phyloP scores from a whole-genome alignment of 2,113 vertebrate species.

The Pangasianodon gigas region DNA sequence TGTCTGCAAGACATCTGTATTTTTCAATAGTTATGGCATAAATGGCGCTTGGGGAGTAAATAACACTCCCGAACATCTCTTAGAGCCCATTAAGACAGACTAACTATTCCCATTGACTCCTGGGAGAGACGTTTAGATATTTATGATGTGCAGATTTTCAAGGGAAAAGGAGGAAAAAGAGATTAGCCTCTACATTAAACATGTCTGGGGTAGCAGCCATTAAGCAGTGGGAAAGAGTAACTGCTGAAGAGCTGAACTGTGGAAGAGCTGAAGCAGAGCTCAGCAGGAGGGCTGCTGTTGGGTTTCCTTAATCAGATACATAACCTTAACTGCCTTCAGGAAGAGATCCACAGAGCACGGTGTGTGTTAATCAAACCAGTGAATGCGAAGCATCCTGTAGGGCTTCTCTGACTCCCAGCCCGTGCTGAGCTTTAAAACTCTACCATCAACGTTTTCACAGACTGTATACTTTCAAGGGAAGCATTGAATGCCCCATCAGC shows the following conservation, averaged over 20 bases:
- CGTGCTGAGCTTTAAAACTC: slow-evolving; percentile 37
- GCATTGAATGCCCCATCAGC: slow-evolving; percentile 50
- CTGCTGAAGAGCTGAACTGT: slow-evolving; percentile 36
- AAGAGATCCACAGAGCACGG: slow-evolving; percentile 28
- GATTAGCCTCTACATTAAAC: slow-evolving; percentile 51
- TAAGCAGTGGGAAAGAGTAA: slow-evolving; percentile 33
- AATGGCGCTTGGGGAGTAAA: slow-evolving; percentile 32
- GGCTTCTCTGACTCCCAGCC: slow-evolving; percentile 39
- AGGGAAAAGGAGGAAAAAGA: slow-evolving; percentile 40
- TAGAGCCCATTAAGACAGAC: slow-evolving; percentile 25
- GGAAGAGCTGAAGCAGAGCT: slow-evolving; percentile 30
- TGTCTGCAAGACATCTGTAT: slow-evolving; percentile 32
- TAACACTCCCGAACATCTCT: slow-evolving; percentile 29
- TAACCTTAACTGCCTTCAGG: slow-evolving; percentile 33
- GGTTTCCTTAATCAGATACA: slow-evolving; percentile 34
- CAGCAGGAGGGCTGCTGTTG: slow-evolving; percentile 36
- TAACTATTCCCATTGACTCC: slow-evolving; percentile 30
- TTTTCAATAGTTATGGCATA: slow-evolving; percentile 37
- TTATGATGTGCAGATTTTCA: slow-evolving; percentile 45
- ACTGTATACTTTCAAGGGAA: slow-evolving; percentile 56
- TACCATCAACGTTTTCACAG: slow-evolving; percentile 58
- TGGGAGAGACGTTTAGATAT: slow-evolving; percentile 35
- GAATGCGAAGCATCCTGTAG: slow-evolving; percentile 50
- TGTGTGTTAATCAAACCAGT: slow-evolving; percentile 50
- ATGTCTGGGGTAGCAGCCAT: slow-evolving; percentile 45